A percentile compares a stretch with the other conserved stretches of the same genome.
Evolutionary conservation across 2,113 vertebrate species (phyloP).

Genomic region (Apteryx owenii): DNA sequence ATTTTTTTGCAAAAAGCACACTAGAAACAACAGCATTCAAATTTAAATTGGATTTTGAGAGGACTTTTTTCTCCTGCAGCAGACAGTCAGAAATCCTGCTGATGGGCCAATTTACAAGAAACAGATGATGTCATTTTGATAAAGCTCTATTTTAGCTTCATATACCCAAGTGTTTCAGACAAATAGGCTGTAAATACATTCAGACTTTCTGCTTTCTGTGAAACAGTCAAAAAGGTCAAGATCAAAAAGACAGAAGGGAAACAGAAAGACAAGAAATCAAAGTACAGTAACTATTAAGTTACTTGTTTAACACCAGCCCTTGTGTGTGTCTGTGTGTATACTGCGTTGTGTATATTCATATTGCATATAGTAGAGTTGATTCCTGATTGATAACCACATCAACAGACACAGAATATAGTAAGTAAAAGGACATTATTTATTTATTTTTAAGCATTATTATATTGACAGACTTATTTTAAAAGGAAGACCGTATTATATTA

Average conservation of each 20-base stretch:
- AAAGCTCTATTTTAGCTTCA: slow-evolving; percentile 55
- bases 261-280: background rate
- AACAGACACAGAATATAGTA: slow-evolving; percentile 20
- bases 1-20: slow-evolving; percentile 28
- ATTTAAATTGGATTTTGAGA: slow-evolving; percentile 57
- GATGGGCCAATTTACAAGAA: slow-evolving; percentile 64
- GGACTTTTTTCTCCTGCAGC: slow-evolving; percentile 7
- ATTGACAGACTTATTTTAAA: slow-evolving; percentile 67
- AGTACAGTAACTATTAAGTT: background rate
- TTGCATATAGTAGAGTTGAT: background rate
- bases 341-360: background rate
- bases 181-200: background rate
- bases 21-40: slow-evolving; percentile 47
- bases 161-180: slow-evolving; percentile 34
- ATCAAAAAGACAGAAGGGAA: background rate
- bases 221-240: slow-evolving; percentile 33
- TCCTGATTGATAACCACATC: slow-evolving; percentile 18
- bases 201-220: slow-evolving; percentile 22
- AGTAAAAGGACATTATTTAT: slow-evolving; percentile 72
- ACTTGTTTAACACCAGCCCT: background rate
- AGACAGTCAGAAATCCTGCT: slow-evolving; percentile 71
- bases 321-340: background rate
- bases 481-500: slow-evolving; percentile 72
- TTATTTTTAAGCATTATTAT: slow-evolving; percentile 73
- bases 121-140: slow-evolving; percentile 64